A percentile compares a stretch with the other conserved stretches of the same genome.
These are phyloP conservation scores for Collichthys lucidus DNA, from an alignment of 2,113 vertebrate genomes.

Conservation along the genomic window DNA sequence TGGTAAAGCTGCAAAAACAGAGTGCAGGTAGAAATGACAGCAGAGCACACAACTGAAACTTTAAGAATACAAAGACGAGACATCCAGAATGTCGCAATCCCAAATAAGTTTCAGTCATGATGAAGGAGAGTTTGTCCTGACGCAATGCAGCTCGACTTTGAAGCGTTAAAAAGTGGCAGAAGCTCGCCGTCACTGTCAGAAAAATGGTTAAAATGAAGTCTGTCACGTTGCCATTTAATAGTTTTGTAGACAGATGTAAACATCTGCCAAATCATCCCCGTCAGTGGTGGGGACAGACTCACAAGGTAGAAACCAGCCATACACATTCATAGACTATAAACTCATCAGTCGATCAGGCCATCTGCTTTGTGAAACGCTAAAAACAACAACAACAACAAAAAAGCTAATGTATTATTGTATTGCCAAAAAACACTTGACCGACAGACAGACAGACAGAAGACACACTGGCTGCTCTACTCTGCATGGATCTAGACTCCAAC, in stretches of 20 bases:
- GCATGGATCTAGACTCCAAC: background rate
- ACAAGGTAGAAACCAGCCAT: no score
- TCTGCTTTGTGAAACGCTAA: background rate
- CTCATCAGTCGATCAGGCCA: background rate
- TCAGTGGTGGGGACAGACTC: no score
- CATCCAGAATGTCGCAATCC: background rate
- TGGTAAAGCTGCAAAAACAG: background rate
- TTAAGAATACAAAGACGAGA: no score
- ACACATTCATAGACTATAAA: background rate
- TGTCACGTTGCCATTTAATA: background rate
- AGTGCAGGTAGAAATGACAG: background rate
- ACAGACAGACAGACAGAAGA: background rate
- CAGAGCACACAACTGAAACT: background rate
- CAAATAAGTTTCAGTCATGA: no score
- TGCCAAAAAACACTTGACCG: background rate
- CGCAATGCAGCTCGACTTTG: background rate
- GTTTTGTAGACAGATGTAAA: no score
- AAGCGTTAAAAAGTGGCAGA: background rate
- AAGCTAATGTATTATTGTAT: background rate
- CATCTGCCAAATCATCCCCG: no score
- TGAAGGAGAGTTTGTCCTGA: background rate
- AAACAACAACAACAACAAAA: background rate
- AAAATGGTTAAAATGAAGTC: background rate
- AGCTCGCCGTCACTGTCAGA: background rate
- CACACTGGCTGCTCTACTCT: background rate